Evolutionary conservation across 2,888 invertebrate genomes (phyloP).

Genomic region (Ochropacha duplaris): DNA sequence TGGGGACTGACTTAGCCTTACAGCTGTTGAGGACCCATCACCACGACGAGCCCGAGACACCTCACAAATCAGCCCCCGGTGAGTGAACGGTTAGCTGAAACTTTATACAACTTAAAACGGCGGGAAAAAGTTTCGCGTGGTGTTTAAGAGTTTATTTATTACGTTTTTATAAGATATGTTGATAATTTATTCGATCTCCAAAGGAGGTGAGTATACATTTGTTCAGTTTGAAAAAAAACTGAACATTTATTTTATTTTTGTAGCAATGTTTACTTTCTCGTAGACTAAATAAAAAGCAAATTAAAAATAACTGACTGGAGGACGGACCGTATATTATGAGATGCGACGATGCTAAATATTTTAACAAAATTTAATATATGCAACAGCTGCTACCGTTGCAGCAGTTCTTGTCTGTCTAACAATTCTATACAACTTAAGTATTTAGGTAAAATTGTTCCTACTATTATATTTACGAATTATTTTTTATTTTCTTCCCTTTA

Average conservation of each 20-base stretch:
- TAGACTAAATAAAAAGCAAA: conserved; percentile 24
- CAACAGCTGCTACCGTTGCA: no score
- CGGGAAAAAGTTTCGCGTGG: conserved; percentile 43
- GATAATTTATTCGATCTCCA: conserved; percentile 4
- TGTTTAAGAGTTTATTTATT: conserved; percentile 15
- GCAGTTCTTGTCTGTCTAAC: no score
- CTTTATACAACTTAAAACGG: conserved; percentile 30
- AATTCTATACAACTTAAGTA: no score
- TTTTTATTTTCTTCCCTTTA: no score
- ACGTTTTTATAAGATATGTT: conserved; percentile 20
- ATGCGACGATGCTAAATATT: neutral
- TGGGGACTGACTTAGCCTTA: conserved; percentile 74
- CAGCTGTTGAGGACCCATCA: conserved; percentile 54
- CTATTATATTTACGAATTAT: no score
- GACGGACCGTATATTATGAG: neutral
- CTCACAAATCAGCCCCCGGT: conserved; percentile 63
- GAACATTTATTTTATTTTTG: neutral
- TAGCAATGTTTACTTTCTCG: conserved; percentile 3
- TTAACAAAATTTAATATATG: no score
- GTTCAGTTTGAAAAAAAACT: conserved; percentile 1
- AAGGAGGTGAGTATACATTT: neutral
- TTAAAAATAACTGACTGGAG: conserved; percentile 6
- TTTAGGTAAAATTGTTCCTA: no score
- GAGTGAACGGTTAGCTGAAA: conserved; percentile 35
- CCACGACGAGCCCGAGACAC: conserved; percentile 54